Base-by-base conservation (phyloP, 2,888 invertebrate species). In the Tricholauxania praeusta region DNA sequence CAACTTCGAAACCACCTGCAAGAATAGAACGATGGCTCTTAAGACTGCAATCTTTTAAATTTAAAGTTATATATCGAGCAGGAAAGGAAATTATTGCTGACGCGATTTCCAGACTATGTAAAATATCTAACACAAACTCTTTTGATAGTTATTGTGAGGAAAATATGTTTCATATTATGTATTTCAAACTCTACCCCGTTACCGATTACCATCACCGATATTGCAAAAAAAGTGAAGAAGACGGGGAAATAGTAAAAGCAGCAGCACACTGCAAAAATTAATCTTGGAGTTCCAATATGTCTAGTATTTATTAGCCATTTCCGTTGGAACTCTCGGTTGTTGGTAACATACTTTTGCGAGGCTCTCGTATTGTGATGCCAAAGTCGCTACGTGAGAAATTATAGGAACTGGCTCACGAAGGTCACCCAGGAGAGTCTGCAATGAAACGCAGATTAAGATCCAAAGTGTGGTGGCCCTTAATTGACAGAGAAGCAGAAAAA, bases 1-100 rank as follows among this genome's bases (percentile, higher is more conserved):
- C 76, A 19, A 76, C 73, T 47, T 73, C 75, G 12, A 75, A 69
- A 32, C 73, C 74, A 14, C 76, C 74, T 39, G 73, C 72, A 10
- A 67, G 73, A 69, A 72, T 76, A 19, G 74, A 76, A 72, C n/a
- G 73, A 17, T 73, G 74, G 72, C 19, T 74, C n/a, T 49, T 76
- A 39, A 55, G 74, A n/a, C 53, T 71, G 12, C 73, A 70, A 17
- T 17, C 62, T 6, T 71, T 73, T 48, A 71, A 70, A 14, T 57
- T 75, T 53, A 62, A 55, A 72, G 63, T 75, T 62, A 60, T 73
- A 15, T 72, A 72, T 57, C 53, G 72, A 5, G 2, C 52, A 12
- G 74, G 74, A 60, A 76, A 71, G 49, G 69, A 72, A 12, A 76
- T 65, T 62, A 71, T 74, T 19, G 74, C 72, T 3, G 74, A 75